Conservation (phyloP, 2,113 vertebrate genomes). For the zebrafish (Danio rerio) region GRCz12tu NC_133176.1:9011501-9012000, state of each 20-base stretch:
- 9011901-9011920: constrained; percentile 32
- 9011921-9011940: constrained; percentile 31
- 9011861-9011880: constrained; percentile 30
- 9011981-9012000: constrained; percentile 13
- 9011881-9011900: constrained; percentile 21
- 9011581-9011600: no score
- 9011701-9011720: background rate
- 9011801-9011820: constrained; percentile 30
- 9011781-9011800: constrained; percentile 6
- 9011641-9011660: no score
- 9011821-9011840: constrained; percentile 39
- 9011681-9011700: background rate
- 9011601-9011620: no score
- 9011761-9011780: constrained; percentile 19
- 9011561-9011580: no score
- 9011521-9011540: no score
- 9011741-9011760: constrained; percentile 18
- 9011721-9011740: background rate
- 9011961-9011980: constrained; percentile 30
- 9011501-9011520: no score
- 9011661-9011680: background rate
- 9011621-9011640: no score
- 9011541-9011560: no score
- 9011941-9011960: constrained; percentile 4
- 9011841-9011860: constrained; percentile 25